A percentile compares a stretch with the other conserved stretches of the same genome.
These are phyloP conservation scores for Ceratosolen solmsi DNA, from an alignment of 1,140 invertebrate species.

Conservation along the genomic window DNA sequence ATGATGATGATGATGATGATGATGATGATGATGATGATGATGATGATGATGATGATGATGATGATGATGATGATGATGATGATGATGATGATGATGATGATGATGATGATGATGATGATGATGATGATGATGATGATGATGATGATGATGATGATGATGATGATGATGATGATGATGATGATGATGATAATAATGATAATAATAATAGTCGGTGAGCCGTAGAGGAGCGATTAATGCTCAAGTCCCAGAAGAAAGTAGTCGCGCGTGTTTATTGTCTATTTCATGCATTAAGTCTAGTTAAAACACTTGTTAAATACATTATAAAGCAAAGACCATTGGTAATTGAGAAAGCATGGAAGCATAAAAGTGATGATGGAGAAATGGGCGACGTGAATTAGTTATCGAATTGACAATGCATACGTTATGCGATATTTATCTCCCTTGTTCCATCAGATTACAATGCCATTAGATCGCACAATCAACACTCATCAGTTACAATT, in stretches of 20 bases:
- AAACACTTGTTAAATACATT: background rate
- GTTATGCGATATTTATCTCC: background rate
- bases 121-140: too few relatives aligned
- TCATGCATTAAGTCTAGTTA: background rate
- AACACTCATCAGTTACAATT: conserved; percentile 10
- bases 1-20: too few relatives aligned
- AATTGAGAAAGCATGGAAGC: background rate
- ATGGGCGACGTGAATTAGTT: background rate
- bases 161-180: too few relatives aligned
- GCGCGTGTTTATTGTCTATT: background rate
- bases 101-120: too few relatives aligned
- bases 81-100: too few relatives aligned
- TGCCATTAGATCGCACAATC: background rate
- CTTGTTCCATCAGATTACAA: background rate
- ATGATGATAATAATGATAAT: too few relatives aligned
- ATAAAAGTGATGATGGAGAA: background rate
- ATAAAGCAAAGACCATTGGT: background rate
- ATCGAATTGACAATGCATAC: background rate
- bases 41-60: too few relatives aligned
- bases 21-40: too few relatives aligned
- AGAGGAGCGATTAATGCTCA: too few relatives aligned
- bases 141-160: too few relatives aligned
- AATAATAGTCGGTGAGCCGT: too few relatives aligned
- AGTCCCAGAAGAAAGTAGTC: background rate
- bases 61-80: too few relatives aligned